These are phyloP conservation scores for Digitonthophagus gazella DNA, from an alignment of 2,888 invertebrate species.

Conservation along the genomic window DNA sequence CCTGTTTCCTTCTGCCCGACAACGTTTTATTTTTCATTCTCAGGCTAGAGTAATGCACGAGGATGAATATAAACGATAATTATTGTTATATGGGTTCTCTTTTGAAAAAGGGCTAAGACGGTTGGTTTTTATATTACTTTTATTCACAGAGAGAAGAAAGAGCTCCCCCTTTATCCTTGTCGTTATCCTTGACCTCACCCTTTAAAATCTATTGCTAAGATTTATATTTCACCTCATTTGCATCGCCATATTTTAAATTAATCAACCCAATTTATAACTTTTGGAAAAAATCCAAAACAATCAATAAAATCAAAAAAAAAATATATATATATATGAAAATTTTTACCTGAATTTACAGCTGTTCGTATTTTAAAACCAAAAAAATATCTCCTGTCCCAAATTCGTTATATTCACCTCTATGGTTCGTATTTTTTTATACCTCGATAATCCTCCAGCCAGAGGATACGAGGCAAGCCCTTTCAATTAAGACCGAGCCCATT, in stretches of 20 bases:
- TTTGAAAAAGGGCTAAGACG: not conserved
- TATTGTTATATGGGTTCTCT: not conserved
- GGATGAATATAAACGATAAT: not conserved
- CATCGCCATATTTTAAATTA: too few species aligned
- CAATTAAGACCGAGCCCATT: not conserved
- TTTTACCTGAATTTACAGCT: too few species aligned
- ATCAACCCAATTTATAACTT: too few species aligned
- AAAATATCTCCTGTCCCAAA: too few species aligned
- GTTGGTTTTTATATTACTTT: not conserved
- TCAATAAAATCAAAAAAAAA: too few species aligned
- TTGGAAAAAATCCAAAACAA: too few species aligned
- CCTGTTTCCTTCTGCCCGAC: not conserved
- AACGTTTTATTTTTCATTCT: not conserved
- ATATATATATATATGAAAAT: too few species aligned
- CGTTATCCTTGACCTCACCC: not conserved
- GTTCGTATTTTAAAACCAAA: too few species aligned
- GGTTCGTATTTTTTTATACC: not conserved
- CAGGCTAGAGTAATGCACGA: not conserved
- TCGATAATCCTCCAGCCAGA: not conserved
- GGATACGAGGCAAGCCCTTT: not conserved
- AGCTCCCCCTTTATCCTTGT: not conserved
- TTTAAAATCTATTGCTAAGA: not conserved
- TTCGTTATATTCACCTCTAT: not conserved
- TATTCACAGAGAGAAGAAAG: not conserved
- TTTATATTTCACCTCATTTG: too few species aligned